Percentiles rank a stretch among this genome's conserved stretches.
Evolutionary conservation across 2,888 invertebrate genomes (phyloP).

Genomic region (Tachystola acroxantha): DNA sequence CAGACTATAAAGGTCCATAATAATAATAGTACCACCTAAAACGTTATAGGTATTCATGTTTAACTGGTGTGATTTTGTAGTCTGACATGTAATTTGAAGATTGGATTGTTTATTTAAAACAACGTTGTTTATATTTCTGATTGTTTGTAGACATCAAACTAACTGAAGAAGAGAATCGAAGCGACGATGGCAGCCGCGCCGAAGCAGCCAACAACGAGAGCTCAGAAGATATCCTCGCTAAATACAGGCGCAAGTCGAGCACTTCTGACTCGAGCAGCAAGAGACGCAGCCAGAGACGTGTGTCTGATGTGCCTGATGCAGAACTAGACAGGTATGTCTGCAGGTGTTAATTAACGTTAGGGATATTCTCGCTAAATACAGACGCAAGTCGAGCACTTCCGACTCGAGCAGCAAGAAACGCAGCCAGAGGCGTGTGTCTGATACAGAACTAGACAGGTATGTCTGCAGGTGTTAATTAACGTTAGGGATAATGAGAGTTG

Average conservation of each 20-base stretch:
- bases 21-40: too few relatives aligned
- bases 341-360: background rate
- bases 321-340: constrained; percentile 42
- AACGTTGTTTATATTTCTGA: too few relatives aligned
- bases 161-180: constrained; percentile 47
- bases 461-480: too few relatives aligned
- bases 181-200: constrained; percentile 43
- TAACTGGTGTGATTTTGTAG: too few relatives aligned
- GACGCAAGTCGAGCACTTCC: constrained; percentile 80
- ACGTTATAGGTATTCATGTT: too few relatives aligned
- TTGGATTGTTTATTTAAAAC: too few relatives aligned
- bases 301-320: constrained; percentile 40
- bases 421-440: constrained; percentile 36
- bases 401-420: constrained; percentile 36
- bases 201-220: constrained; percentile 76
- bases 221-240: constrained; percentile 95
- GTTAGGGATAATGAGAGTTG: constrained; percentile 87
- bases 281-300: constrained; percentile 29
- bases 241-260: constrained; percentile 86
- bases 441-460: constrained; percentile 49
- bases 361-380: constrained; percentile 97
- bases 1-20: too few relatives aligned
- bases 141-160: constrained; percentile 27
- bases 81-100: too few relatives aligned
- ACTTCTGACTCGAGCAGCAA: constrained; percentile 55